Percentiles rank a stretch among this genome's conserved stretches.
These are phyloP conservation scores for Ctenopoma multispine DNA, from an alignment of 2,797 vertebrate species.

Conservation along the genomic window DNA sequence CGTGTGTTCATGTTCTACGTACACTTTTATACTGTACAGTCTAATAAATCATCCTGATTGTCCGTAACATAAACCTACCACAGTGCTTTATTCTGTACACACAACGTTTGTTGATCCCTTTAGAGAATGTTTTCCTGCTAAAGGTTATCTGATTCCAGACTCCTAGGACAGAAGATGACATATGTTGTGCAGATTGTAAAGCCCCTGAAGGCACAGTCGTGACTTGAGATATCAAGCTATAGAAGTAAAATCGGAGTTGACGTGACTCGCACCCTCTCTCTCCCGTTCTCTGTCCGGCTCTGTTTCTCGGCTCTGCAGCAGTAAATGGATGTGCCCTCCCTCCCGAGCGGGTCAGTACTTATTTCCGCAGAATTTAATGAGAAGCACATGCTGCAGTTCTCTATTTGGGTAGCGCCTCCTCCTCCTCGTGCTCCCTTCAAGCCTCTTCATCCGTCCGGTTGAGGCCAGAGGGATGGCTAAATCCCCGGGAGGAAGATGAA, in stretches of 20 bases:
- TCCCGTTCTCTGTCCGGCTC: slow-evolving; percentile 10
- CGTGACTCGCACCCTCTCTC: slow-evolving; percentile 4
- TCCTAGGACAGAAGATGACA: background rate
- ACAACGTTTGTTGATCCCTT: background rate
- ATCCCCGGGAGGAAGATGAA: slow-evolving; percentile 22
- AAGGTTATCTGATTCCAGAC: background rate
- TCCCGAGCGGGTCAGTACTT: slow-evolving; percentile 86
- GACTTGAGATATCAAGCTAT: background rate
- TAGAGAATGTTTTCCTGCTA: background rate
- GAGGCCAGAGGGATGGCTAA: slow-evolving; percentile 24
- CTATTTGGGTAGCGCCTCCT: slow-evolving; percentile 15
- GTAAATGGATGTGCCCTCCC: slow-evolving; percentile 77
- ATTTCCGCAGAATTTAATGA: slow-evolving; percentile 89
- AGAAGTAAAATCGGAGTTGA: background rate
- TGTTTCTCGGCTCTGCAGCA: slow-evolving; percentile 19
- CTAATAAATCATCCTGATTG: no score
- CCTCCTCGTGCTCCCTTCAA: slow-evolving; percentile 30
- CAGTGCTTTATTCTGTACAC: background rate
- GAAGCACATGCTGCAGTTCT: slow-evolving; percentile 83
- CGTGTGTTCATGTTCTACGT: no score
- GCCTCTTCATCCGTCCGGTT: slow-evolving; percentile 35
- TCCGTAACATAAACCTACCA: no score
- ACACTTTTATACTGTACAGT: no score
- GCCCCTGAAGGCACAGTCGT: background rate
- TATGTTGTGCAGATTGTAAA: background rate